Base-by-base conservation (phyloP, 2,888 invertebrate species). In the Orthosia gothica region DNA sequence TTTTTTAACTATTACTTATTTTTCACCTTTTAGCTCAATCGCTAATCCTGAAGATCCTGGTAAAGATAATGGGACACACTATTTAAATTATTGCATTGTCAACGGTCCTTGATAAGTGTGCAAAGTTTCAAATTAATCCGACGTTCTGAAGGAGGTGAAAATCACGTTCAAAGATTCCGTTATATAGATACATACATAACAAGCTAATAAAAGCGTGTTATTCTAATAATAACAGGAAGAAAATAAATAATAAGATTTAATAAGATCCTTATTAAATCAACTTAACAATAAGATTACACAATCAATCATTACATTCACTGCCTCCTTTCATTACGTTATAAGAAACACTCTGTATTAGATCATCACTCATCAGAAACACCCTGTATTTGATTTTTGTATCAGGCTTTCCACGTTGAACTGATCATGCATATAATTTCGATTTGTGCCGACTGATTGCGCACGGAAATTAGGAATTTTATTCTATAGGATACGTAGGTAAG, bases 381-480 rank as follows among this genome's bases (percentile, higher is more conserved):
- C 11, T 45, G 50, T 58, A 52, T 77, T 64, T 54, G n/a, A 59
- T 59, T 70, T 71, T 59, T 72, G 55, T 66, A 57, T 47, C 32
- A n/a, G 13, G 15, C 23, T 47, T 32, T 59, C 18, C 18, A 26
- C 20, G 12, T 52, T 1, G 20, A 59, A 52, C 32, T 62, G 65
- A 57, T 77, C 77, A 79, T 47, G 79, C 77, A 72, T 66, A 47
- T 57, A 72, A 77, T 77, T 77, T 62, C 23, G 55, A 77, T 79
- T 79, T 50, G 79, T 72, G 72, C 52, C 73, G 4, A 2, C 5
- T 72, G 65, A 72, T 40, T 52, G 61, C 9, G 18, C 23, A 15
- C 15, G 55, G 23, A 77, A 77, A 77, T 77, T 79, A 79, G 79
- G 57, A 72, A 65, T 64, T 77, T 65, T 66, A 26, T 55, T 20